phyloP scores from a whole-genome alignment of 64 coral and sea anemone genomes.

The Montipora capricornis region DNA sequence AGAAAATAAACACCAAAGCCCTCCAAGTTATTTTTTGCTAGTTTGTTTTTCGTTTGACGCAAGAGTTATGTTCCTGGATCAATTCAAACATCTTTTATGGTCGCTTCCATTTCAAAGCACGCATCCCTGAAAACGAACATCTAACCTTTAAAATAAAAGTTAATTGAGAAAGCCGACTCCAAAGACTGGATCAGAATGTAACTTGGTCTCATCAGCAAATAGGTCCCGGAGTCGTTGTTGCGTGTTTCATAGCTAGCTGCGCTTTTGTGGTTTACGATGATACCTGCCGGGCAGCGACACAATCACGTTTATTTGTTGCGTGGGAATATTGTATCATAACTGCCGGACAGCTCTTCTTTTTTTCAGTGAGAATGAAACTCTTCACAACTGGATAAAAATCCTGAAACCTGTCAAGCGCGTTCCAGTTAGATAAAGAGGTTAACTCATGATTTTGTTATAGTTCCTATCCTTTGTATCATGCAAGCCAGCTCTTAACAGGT shows the following conservation, averaged over 20 bases:
- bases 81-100: neutral
- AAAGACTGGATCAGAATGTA: too few relatives aligned
- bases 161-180: too few relatives aligned
- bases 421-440: too few relatives aligned
- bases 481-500: too few relatives aligned
- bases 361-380: neutral
- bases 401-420: neutral
- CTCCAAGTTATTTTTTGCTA: neutral
- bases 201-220: too few relatives aligned
- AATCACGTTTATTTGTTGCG: neutral
- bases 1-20: neutral
- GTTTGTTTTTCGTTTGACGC: neutral
- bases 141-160: too few relatives aligned
- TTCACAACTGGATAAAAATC: neutral
- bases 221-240: neutral
- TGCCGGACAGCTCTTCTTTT: neutral
- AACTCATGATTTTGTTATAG: too few relatives aligned
- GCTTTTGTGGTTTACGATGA: neutral
- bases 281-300: neutral
- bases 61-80: neutral
- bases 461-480: too few relatives aligned
- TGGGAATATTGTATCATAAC: neutral
- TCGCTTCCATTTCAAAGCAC: too few relatives aligned
- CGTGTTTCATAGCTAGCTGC: constrained; percentile 10
- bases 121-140: too few relatives aligned